Conservation (phyloP, 2,113 vertebrate genomes). For the Desmodus rotundus region DNA sequence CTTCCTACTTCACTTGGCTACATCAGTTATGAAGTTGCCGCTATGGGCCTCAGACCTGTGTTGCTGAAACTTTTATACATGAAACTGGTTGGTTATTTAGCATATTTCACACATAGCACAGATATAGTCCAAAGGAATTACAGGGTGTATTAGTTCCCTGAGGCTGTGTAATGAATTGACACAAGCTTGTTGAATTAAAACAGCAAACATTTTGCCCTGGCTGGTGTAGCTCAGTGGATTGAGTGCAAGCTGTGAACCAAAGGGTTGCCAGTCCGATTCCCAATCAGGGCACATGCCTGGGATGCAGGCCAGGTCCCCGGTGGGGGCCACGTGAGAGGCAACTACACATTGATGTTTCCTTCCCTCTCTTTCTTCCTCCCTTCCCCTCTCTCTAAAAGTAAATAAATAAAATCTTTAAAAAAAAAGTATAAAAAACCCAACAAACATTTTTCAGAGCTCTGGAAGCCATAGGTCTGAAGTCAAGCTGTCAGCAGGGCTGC, state of each 20-base stretch:
- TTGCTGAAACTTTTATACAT: not conserved
- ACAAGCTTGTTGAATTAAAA: not conserved
- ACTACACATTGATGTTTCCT: too few species aligned
- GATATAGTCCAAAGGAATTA: not conserved
- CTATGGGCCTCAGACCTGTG: not conserved
- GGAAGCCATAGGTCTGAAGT: not conserved
- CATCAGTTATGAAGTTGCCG: not conserved
- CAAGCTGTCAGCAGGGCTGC: not conserved
- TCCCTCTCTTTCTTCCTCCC: too few species aligned
- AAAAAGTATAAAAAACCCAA: not conserved
- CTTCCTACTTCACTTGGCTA: not conserved
- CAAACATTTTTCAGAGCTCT: not conserved
- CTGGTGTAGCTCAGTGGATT: too few species aligned
- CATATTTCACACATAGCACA: not conserved
- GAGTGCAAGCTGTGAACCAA: too few species aligned
- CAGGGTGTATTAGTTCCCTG: not conserved
- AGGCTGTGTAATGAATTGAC: not conserved
- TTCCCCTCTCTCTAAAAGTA: too few species aligned
- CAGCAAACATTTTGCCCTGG: not conserved
- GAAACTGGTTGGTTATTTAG: not conserved
- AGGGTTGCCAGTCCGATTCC: too few species aligned
- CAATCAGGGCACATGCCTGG: too few species aligned
- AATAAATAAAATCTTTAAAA: too few species aligned
- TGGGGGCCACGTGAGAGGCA: too few species aligned
- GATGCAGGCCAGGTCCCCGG: too few species aligned